Base-by-base conservation (phyloP, 1,140 invertebrate genomes). In the Scaptomyza hsui region DNA sequence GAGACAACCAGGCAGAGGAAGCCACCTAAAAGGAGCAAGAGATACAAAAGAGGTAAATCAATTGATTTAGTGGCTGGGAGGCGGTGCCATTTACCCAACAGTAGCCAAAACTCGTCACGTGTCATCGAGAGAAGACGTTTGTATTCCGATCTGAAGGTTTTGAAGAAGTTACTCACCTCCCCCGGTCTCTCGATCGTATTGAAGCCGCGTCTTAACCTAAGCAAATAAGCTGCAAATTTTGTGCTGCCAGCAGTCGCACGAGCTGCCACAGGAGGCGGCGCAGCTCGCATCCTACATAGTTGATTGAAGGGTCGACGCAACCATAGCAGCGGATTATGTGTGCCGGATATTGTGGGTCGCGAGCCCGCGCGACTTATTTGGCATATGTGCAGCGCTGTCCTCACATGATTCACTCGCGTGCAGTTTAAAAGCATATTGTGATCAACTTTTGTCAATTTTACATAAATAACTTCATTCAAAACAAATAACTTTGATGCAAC, bases 1-100 rank as follows among this genome's bases (percentile, higher is more conserved):
- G 98, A 99, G 44, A 98, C 91, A 10, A 98, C 69, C 37, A 99
- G 92, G 29, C 98, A 94, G 5, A 93, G 91, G 65, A 98, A 93
- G 37, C 97, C 98, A 92, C 95, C 97, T 95, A 91, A 45, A 92
- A 94, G 19, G 4, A 4, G n/a, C 16, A 13, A 10, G 26, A 51
- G 5, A 44, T 19, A 18, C 2, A 35, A 10, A 6, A 35, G 12
- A 12, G 12, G 32, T 35, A 16, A 16, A 49, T 6, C n/a, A 29
- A 21, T 3, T 4, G 37, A 24, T n/a, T 10, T 4, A 26, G 6
- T 19, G 10, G 29, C 6, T 1, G 26, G 9, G 19, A 1, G 6
- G 29, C 18, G 2, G 15, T 19, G 18, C 2, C 88, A 37, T 37
- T 70, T 86, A 95, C 94, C 93, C 74, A 92, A 72, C 32, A 95